phyloP scores from a whole-genome alignment of 2,113 vertebrate genomes.

The Microtus oregoni region DNA sequence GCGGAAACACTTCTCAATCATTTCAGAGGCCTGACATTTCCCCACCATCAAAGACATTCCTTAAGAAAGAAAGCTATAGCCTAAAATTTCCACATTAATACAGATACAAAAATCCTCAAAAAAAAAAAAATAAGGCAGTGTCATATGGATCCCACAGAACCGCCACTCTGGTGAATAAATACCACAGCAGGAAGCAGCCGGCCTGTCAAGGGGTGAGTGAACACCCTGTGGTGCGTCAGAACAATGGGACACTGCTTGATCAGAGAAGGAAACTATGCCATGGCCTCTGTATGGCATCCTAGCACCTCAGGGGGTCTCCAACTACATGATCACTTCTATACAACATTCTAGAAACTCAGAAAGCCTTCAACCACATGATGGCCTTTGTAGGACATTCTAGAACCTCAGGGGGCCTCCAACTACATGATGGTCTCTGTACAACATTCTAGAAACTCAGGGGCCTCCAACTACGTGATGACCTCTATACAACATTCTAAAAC shows the following conservation, averaged over 20 bases:
- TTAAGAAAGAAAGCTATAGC: background rate
- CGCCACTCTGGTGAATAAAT: background rate
- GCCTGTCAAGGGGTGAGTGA: background rate
- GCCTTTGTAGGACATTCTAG: too few relatives aligned
- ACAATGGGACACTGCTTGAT: background rate
- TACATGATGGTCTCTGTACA: too few relatives aligned
- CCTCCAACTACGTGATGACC: too few relatives aligned
- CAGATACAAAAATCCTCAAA: conserved; percentile 12
- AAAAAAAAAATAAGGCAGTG: conserved; percentile 28
- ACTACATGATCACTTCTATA: too few relatives aligned
- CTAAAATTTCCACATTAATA: conserved; percentile 13
- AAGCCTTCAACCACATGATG: too few relatives aligned
- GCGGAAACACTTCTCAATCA: background rate
- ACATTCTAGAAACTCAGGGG: too few relatives aligned
- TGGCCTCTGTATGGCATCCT: too few relatives aligned
- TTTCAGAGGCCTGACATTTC: background rate
- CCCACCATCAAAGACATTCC: background rate
- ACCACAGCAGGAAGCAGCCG: background rate
- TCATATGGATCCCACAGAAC: background rate
- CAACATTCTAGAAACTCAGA: too few relatives aligned
- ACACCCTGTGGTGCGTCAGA: background rate
- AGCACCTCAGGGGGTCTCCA: too few relatives aligned
- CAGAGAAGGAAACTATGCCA: background rate
- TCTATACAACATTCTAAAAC: too few relatives aligned
- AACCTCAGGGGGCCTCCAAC: background rate